These are phyloP conservation scores for Leptodactylus fuscus DNA, from an alignment of 2,113 vertebrate genomes.

Conservation along the genomic window DNA sequence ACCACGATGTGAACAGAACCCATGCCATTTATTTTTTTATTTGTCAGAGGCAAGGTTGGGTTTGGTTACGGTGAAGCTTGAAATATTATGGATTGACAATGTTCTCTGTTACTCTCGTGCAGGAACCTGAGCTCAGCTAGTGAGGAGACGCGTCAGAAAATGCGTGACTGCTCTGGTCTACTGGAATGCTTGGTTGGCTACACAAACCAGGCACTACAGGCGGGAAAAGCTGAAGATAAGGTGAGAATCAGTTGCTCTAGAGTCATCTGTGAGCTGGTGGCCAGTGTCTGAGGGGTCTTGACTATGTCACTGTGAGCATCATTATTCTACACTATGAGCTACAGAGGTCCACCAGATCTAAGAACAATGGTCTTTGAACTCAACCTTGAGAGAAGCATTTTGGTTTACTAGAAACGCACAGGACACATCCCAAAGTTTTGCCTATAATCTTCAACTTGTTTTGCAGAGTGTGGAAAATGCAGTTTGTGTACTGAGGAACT, in stretches of 20 bases:
- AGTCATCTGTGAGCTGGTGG: background rate
- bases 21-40: background rate
- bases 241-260: constrained; percentile 69
- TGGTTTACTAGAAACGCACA: background rate
- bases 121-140: constrained; percentile 96
- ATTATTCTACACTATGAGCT: background rate
- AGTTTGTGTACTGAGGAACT: constrained; percentile 90
- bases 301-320: background rate
- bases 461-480: constrained; percentile 91
- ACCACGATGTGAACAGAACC: background rate
- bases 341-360: background rate
- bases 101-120: background rate
- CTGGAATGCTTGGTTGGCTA: constrained; percentile 91
- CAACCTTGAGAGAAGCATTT: too few species aligned
- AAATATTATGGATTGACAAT: background rate
- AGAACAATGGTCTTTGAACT: background rate
- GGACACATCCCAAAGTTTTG: background rate
- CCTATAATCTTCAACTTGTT: background rate
- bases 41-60: too few species aligned
- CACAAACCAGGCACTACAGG: constrained; percentile 82
- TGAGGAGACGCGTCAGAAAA: constrained; percentile 90
- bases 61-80: background rate
- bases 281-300: background rate
- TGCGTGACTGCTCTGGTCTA: constrained; percentile 88
- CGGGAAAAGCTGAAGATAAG: constrained; percentile 87